phyloP scores from a whole-genome alignment of 1,140 invertebrate genomes.

The Branchinecta lynchi region DNA sequence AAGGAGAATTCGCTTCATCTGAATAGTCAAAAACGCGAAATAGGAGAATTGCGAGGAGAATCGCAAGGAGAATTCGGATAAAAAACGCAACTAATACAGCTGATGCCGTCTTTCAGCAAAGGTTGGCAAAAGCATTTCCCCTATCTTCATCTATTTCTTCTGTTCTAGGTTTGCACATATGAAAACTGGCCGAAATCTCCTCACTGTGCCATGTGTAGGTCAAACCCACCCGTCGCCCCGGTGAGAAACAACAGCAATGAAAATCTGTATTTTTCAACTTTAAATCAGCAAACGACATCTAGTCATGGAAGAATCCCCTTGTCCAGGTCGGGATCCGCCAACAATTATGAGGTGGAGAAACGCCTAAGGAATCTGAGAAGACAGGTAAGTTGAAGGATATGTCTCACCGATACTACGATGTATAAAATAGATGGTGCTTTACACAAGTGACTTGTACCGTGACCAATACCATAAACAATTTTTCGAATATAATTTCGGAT shows the following conservation, averaged over 20 bases:
- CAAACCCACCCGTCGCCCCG: slow-evolving; percentile 20
- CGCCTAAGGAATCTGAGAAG: slow-evolving; percentile 44
- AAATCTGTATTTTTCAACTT: slow-evolving; percentile 15
- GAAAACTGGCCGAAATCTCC: slow-evolving; percentile 37
- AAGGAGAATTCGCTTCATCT: too few relatives aligned
- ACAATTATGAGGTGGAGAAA: slow-evolving; percentile 46
- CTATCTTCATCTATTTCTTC: background rate
- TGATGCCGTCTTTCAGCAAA: background rate
- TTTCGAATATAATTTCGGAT: too few relatives aligned
- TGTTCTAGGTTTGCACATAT: slow-evolving; percentile 34
- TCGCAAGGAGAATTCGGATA: too few relatives aligned
- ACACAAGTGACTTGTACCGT: too few relatives aligned
- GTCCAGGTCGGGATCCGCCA: slow-evolving; percentile 25
- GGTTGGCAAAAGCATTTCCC: background rate
- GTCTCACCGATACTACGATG: too few relatives aligned
- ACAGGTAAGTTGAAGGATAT: slow-evolving; percentile 23
- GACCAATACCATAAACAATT: too few relatives aligned
- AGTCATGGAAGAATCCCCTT: slow-evolving; percentile 15
- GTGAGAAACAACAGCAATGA: slow-evolving; percentile 12
- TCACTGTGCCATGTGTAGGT: slow-evolving; percentile 35
- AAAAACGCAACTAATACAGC: too few relatives aligned
- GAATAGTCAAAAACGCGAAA: too few relatives aligned
- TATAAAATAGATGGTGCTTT: too few relatives aligned
- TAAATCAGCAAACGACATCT: slow-evolving; percentile 23
- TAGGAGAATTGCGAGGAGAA: too few relatives aligned